Evolutionary conservation across 2,113 vertebrate species (phyloP).

Genomic region (Hoplias malabaricus): DNA sequence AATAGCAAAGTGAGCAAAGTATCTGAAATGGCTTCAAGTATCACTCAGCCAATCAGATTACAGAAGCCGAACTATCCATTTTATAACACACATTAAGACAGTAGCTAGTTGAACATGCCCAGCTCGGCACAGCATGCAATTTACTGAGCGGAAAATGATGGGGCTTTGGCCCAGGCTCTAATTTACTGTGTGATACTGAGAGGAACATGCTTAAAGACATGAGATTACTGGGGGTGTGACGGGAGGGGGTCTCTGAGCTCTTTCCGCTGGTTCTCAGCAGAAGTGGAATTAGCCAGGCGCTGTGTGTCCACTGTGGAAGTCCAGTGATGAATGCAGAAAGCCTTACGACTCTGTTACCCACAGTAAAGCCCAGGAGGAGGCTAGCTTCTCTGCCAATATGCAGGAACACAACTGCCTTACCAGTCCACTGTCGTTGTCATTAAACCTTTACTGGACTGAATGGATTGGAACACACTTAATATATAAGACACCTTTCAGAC

Average conservation of each 20-base stretch:
- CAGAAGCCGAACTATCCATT: not conserved
- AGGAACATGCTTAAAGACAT: not conserved
- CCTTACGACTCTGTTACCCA: not conserved
- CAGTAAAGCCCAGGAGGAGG: not conserved
- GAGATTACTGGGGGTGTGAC: not conserved
- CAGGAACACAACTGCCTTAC: not conserved
- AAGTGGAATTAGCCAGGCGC: not conserved
- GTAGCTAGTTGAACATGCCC: not conserved
- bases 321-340: not conserved
- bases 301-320: not conserved
- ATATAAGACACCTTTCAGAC: not conserved
- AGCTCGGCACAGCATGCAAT: not conserved
- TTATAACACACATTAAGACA: not conserved
- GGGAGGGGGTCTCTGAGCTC: not conserved
- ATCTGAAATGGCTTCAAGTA: too few relatives aligned
- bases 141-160: not conserved
- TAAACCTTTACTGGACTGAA: not conserved
- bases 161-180: not conserved
- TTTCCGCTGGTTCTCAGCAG: not conserved
- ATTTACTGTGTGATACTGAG: not conserved
- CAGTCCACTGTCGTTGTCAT: not conserved
- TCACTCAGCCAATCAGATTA: too few relatives aligned
- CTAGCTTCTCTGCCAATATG: not conserved
- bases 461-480: not conserved
- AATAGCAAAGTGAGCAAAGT: too few relatives aligned